Base-by-base conservation (phyloP, 2,797 vertebrate genomes). In the Chrysocyon brachyurus region DNA sequence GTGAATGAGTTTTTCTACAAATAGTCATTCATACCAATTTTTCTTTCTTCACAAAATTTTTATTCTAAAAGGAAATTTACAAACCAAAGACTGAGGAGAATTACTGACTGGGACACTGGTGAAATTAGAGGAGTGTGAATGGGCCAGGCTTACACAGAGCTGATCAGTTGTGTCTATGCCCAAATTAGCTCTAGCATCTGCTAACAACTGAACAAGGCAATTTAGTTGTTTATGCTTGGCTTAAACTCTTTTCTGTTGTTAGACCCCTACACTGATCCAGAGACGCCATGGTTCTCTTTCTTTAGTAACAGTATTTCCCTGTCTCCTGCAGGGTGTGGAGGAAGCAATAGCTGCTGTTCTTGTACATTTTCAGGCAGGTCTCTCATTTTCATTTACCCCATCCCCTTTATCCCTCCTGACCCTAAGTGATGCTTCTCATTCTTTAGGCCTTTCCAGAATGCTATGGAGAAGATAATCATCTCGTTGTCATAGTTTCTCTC, bases 11-110 rank as follows among this genome's bases (percentile, higher is more conserved):
- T 81, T 89, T 83, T 94, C 90, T 79, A 77, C 73, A 17, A 83
- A 86, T 49, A 54, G 6, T 61, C 83, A 72, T 88, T 63, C 19
- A 31, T 24, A 54, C 5, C 28, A 95, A 86, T 63, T 83, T 82
- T 68, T 64, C 31, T 87, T 97, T 89, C 61, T 7, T 85, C 6
- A 19, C 6, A 63, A 21, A 21, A 11, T 68, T 36, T 89, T 82
- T 52, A 86, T 91, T 77, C 46, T n/a, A 57, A 26, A 73, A 75
- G 33, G 46, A 77, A 87, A 92, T 84, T 77, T 93, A 33, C 22
- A 91, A 93, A 79, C 24, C 10, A 6, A 93, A 92, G 10, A 63
- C 4, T 77, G 33, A 63, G 1, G 21, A 81, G 4, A 72, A 49
- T 75, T 57, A 52, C 21, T 49, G 68, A 66, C 17, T 63, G 3